These are phyloP conservation scores for Haemorhous mexicanus DNA, from an alignment of 2,113 vertebrate genomes.

Conservation along the genomic window DNA sequence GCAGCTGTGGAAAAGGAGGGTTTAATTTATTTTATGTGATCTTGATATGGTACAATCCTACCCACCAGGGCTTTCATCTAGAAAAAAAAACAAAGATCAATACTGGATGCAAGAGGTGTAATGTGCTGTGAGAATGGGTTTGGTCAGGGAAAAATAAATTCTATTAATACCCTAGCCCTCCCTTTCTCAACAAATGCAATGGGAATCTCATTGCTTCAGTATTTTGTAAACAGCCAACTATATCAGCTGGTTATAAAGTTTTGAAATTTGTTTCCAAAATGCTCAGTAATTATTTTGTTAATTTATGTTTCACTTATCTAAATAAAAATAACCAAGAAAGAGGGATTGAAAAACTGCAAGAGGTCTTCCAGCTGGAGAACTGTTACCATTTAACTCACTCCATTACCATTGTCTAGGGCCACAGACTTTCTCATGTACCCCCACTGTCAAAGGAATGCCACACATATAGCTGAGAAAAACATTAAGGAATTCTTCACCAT, in stretches of 20 bases:
- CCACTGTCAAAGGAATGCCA: neutral
- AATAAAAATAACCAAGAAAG: neutral
- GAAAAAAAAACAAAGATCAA: neutral
- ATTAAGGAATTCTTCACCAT: neutral
- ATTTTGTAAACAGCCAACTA: neutral
- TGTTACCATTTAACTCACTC: neutral
- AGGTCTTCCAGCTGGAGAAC: neutral
- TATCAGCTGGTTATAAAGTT: neutral
- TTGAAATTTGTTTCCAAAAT: neutral
- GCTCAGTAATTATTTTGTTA: neutral
- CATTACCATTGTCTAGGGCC: fast-evolving
- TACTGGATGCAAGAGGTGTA: neutral
- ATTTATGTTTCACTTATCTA: neutral
- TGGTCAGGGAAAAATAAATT: neutral
- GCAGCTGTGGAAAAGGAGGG: neutral
- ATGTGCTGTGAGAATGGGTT: neutral
- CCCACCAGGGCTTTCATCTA: neutral
- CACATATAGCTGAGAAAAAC: neutral
- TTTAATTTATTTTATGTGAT: neutral
- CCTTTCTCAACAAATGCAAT: neutral
- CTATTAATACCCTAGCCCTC: neutral
- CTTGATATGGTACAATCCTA: neutral
- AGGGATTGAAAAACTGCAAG: neutral
- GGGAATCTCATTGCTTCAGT: neutral
- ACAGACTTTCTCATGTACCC: neutral